Percentiles rank a stretch among this genome's conserved stretches.
phyloP scores from a whole-genome alignment of 2,113 vertebrate species.

The Lanius collurio region DNA sequence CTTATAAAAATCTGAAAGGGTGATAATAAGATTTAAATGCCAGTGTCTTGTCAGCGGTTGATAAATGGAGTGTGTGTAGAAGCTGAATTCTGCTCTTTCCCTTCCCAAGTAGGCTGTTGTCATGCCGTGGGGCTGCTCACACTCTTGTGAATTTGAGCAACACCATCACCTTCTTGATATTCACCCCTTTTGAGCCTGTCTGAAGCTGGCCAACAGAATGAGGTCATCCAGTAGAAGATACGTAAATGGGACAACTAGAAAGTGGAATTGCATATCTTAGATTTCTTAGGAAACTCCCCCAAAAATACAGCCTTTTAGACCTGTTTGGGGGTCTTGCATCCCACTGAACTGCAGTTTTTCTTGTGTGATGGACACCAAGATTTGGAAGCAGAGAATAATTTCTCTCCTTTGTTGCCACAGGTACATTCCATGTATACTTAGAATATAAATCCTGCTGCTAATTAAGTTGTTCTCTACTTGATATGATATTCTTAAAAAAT shows the following conservation, averaged over 20 bases:
- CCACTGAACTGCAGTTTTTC: background rate
- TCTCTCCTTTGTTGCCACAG: background rate
- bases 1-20: background rate
- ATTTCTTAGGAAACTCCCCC: background rate
- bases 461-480: background rate
- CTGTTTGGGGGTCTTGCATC: background rate
- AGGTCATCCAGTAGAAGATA: background rate
- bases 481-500: background rate
- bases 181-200: background rate
- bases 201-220: background rate
- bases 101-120: background rate
- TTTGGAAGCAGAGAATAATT: background rate
- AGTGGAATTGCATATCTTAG: background rate
- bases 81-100: background rate
- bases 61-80: background rate
- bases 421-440: background rate
- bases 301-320: background rate
- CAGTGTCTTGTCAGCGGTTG: background rate
- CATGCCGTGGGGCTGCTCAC: background rate
- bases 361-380: background rate
- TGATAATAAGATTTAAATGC: background rate
- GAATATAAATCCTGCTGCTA: background rate
- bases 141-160: background rate
- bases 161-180: background rate
- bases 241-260: background rate